A percentile compares a stretch with the other conserved stretches of the same genome.
These are phyloP conservation scores for Papilio polytes DNA, from an alignment of 1,140 invertebrate genomes.

Conservation along the genomic window DNA sequence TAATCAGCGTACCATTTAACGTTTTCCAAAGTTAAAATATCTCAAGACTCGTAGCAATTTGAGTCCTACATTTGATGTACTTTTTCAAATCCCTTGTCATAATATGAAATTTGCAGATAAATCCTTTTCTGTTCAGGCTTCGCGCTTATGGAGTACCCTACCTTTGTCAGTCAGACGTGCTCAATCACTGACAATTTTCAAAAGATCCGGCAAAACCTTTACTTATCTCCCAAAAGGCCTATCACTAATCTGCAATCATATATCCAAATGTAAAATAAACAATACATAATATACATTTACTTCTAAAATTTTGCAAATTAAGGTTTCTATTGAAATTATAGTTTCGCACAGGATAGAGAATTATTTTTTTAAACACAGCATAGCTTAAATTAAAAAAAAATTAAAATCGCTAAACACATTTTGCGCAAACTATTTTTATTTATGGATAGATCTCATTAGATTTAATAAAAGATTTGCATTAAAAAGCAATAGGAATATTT, in stretches of 20 bases:
- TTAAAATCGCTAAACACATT: too few species aligned
- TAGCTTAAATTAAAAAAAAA: too few species aligned
- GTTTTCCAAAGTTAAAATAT: not conserved
- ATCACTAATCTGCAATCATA: not conserved
- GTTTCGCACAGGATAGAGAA: not conserved
- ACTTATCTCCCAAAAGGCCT: not conserved
- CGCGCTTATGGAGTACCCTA: constrained; percentile 21
- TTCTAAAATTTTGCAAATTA: not conserved
- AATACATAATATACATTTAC: not conserved
- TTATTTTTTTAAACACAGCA: too few species aligned
- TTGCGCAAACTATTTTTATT: too few species aligned
- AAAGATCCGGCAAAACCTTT: constrained; percentile 23
- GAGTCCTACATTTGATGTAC: not conserved
- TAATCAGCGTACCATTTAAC: not conserved
- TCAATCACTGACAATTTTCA: constrained; percentile 28
- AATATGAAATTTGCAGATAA: constrained; percentile 11
- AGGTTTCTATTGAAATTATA: not conserved
- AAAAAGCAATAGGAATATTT: not conserved
- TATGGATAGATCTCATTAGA: not conserved
- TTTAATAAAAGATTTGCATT: not conserved
- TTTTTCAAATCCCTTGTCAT: constrained; percentile 15
- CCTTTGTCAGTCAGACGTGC: constrained; percentile 15
- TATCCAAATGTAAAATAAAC: not conserved
- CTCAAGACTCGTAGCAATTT: not conserved
- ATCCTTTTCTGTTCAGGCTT: not conserved